Conservation (phyloP, 2,797 vertebrate species). For the Danio tinwini region DNA sequence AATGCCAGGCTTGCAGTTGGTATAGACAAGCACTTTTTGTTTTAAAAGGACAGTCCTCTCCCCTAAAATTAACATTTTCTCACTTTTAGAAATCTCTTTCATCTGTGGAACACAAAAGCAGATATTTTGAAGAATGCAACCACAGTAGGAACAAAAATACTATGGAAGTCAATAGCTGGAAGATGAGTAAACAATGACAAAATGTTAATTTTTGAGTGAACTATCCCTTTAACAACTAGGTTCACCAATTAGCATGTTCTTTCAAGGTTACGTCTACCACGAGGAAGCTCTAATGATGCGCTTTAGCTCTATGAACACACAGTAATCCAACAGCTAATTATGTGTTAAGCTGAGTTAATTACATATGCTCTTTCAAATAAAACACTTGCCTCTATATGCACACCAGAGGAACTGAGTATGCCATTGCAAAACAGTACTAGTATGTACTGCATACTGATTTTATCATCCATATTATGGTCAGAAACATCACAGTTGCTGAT, state of each 20-base stretch:
- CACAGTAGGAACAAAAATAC: too few relatives aligned
- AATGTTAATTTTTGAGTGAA: too few relatives aligned
- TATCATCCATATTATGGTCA: neutral
- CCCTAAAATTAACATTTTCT: too few relatives aligned
- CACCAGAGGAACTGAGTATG: neutral
- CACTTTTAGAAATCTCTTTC: too few relatives aligned
- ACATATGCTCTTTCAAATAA: constrained; percentile 14
- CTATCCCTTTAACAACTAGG: neutral
- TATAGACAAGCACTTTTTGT: neutral
- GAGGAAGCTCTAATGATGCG: neutral
- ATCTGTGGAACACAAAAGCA: too few relatives aligned
- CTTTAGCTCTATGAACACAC: constrained; percentile 19
- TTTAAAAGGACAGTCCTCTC: too few relatives aligned
- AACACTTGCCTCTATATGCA: neutral
- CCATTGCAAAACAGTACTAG: neutral
- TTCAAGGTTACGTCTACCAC: neutral
- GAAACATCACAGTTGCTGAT: neutral
- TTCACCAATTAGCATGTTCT: neutral
- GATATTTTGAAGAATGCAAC: too few relatives aligned
- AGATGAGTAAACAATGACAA: too few relatives aligned
- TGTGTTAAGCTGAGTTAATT: neutral
- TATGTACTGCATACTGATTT: neutral
- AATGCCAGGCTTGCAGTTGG: neutral
- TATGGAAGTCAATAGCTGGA: too few relatives aligned
- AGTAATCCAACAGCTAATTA: neutral